Conservation (phyloP, 2,888 invertebrate genomes). For the Orchesella flavescens region DNA sequence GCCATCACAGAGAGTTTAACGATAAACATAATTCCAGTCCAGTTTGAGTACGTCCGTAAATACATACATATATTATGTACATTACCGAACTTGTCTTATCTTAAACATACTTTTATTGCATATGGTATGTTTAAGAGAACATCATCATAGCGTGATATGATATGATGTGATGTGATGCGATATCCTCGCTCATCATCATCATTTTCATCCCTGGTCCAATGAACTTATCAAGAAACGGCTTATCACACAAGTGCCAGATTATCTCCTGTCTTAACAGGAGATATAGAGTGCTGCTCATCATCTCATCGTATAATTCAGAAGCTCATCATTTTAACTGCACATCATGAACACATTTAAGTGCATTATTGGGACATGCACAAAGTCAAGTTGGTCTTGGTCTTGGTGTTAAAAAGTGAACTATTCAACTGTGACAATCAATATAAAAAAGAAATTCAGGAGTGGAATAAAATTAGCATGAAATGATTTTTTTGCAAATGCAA, state of each 20-base stretch:
- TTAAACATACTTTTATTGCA: too few species aligned
- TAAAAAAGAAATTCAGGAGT: background rate
- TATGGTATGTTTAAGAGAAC: too few species aligned
- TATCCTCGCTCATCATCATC: too few species aligned
- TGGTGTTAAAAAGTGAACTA: background rate
- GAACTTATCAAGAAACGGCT: conserved; percentile 56
- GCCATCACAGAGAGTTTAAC: too few species aligned
- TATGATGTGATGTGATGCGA: too few species aligned
- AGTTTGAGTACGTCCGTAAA: too few species aligned
- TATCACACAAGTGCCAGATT: conserved; percentile 57
- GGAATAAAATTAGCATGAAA: background rate
- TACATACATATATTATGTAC: too few species aligned
- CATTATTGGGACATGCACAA: too few species aligned
- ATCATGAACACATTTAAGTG: background rate
- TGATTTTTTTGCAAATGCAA: background rate
- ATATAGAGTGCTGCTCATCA: background rate
- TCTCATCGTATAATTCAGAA: too few species aligned
- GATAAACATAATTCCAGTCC: too few species aligned
- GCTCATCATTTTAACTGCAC: background rate
- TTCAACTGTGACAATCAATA: conserved; percentile 34
- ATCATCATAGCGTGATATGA: too few species aligned
- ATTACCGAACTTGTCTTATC: too few species aligned
- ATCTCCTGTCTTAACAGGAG: conserved; percentile 56
- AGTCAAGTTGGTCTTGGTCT: background rate
- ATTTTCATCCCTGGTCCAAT: conserved; percentile 37